Percentiles rank a stretch among this genome's conserved stretches.
Conservation (phyloP, 2,113 vertebrate genomes). For the Cyphomyrus plagiostoma region DNA sequence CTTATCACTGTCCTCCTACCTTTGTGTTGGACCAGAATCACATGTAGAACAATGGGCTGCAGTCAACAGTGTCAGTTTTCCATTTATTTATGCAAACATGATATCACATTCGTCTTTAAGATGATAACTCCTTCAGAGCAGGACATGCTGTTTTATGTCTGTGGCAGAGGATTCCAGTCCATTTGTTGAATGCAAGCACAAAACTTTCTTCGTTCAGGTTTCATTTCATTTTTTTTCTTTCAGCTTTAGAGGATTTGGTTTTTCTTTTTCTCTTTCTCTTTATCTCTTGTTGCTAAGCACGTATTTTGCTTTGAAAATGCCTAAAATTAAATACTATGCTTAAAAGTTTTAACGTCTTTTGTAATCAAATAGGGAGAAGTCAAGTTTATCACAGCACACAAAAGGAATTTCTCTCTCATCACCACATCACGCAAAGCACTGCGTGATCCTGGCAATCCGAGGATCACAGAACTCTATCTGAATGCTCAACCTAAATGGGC, state of each 20-base stretch:
- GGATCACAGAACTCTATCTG: background rate
- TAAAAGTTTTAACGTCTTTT: background rate
- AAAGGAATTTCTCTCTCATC: background rate
- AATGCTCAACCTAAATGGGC: background rate
- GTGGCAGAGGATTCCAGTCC: background rate
- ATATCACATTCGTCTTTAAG: background rate
- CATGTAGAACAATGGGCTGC: background rate
- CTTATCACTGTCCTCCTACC: background rate
- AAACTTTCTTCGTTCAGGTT: background rate
- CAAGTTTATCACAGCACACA: background rate
- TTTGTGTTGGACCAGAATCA: background rate
- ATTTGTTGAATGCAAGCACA: background rate
- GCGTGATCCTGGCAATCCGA: background rate
- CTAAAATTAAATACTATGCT: background rate
- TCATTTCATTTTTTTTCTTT: background rate
- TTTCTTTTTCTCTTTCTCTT: background rate
- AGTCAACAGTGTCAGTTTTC: background rate
- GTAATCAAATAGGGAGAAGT: background rate
- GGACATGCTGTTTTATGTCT: background rate
- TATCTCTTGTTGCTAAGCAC: background rate
- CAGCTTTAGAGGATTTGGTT: background rate
- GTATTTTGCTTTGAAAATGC: background rate
- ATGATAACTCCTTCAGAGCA: background rate
- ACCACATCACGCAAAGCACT: background rate
- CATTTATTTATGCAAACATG: background rate